Conservation (phyloP, 1,140 invertebrate genomes). For the Camponotus pennsylvanicus region DNA sequence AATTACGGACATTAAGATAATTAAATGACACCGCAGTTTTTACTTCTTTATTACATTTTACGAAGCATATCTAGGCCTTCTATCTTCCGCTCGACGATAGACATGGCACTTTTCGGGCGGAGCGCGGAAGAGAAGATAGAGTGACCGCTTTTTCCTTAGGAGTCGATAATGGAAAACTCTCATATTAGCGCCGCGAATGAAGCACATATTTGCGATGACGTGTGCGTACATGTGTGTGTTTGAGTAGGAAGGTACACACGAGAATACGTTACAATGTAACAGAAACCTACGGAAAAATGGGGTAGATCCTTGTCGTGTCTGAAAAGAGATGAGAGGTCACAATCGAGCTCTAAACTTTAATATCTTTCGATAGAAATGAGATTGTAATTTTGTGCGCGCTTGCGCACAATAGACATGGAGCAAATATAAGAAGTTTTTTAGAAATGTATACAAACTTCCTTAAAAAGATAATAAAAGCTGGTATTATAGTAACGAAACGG, state of each 20-base stretch:
- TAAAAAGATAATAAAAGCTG: neutral
- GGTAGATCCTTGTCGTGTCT: neutral
- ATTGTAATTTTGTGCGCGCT: neutral
- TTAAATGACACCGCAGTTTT: neutral
- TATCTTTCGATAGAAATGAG: neutral
- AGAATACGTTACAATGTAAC: slow-evolving; percentile 14
- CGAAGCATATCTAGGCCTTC: neutral
- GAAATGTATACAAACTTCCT: neutral
- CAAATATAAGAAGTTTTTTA: neutral
- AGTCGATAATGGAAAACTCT: slow-evolving; percentile 41
- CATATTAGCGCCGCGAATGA: slow-evolving; percentile 14
- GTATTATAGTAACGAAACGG: neutral
- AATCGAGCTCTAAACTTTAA: neutral
- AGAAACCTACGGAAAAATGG: neutral
- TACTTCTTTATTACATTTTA: neutral
- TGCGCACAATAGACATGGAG: neutral
- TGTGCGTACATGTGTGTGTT: neutral
- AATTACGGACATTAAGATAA: slow-evolving; percentile 2
- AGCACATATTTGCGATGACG: slow-evolving; percentile 5
- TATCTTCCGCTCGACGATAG: neutral
- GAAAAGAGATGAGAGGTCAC: neutral
- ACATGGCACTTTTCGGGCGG: slow-evolving; percentile 14
- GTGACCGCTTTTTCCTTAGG: neutral
- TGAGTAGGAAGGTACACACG: neutral
- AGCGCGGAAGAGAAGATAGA: neutral